These are phyloP conservation scores for Avahi laniger DNA, from an alignment of 2,797 vertebrate species.

Conservation along the genomic window DNA sequence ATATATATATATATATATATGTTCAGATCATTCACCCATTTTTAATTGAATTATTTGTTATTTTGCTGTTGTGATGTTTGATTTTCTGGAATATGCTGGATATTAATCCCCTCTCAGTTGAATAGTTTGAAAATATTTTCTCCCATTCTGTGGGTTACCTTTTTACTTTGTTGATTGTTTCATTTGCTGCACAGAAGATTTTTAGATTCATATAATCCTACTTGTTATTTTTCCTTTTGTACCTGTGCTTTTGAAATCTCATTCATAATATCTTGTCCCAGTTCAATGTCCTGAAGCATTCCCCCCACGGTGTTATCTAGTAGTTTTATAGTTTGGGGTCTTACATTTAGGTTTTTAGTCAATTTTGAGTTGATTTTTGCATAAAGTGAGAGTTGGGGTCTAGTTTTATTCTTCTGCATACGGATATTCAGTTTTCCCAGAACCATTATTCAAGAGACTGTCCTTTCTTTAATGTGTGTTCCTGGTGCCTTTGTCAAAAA, in stretches of 20 bases:
- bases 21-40: not conserved
- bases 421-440: not conserved
- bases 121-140: not conserved
- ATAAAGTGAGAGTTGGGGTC: not conserved
- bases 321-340: no score
- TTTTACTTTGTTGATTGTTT: not conserved
- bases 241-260: not conserved
- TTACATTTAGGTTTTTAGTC: no score
- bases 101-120: not conserved
- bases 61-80: not conserved
- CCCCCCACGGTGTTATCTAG: no score
- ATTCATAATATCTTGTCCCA: not conserved
- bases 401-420: not conserved
- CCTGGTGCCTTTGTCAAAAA: not conserved
- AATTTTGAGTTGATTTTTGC: no score
- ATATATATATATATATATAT: not conserved
- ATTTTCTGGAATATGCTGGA: not conserved
- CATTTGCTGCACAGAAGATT: not conserved
- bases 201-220: not conserved
- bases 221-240: not conserved
- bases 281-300: no score
- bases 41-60: not conserved
- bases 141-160: not conserved
- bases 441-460: not conserved
- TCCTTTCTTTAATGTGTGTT: not conserved